A percentile compares a stretch with the other conserved stretches of the same genome.
These are phyloP conservation scores for Leucosticte australis DNA, from an alignment of 2,113 vertebrate species.

Conservation along the genomic window DNA sequence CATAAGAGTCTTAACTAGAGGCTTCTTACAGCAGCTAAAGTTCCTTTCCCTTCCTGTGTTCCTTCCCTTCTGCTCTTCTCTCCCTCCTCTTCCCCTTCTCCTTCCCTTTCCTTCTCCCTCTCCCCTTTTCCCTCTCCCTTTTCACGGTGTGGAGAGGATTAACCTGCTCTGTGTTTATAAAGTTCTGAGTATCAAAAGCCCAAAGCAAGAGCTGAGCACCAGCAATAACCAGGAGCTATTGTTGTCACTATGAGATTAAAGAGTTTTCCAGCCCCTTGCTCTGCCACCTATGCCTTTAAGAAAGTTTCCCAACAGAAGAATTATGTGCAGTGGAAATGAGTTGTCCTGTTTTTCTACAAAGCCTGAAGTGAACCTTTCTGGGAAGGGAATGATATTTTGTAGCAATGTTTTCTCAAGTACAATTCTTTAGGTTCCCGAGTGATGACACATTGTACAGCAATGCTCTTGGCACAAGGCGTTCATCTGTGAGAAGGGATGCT, in stretches of 20 bases:
- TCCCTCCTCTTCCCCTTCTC: fast-evolving
- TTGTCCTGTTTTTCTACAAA: slow-evolving; percentile 56
- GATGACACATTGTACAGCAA: slow-evolving; percentile 67
- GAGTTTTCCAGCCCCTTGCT: background rate
- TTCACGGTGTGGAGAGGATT: background rate
- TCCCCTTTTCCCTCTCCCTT: background rate
- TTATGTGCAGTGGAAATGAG: slow-evolving; percentile 54
- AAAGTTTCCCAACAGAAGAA: slow-evolving; percentile 50
- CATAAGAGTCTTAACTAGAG: background rate
- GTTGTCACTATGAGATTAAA: background rate
- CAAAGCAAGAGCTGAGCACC: background rate
- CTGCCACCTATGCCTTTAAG: background rate
- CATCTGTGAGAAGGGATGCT: slow-evolving; percentile 46
- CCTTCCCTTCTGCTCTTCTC: background rate
- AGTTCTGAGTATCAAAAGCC: background rate
- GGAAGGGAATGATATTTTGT: slow-evolving; percentile 63
- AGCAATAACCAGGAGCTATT: background rate
- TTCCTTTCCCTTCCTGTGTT: fast-evolving
- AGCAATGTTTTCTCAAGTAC: slow-evolving; percentile 63
- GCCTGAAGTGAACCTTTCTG: slow-evolving; percentile 67
- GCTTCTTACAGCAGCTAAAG: background rate
- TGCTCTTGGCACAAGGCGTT: background rate
- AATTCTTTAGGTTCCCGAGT: slow-evolving; percentile 70
- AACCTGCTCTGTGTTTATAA: background rate
- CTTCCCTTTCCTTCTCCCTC: fast-evolving